These are phyloP conservation scores for Melikaiella ostensackeni DNA, from an alignment of 2,888 invertebrate species.

Conservation along the genomic window DNA sequence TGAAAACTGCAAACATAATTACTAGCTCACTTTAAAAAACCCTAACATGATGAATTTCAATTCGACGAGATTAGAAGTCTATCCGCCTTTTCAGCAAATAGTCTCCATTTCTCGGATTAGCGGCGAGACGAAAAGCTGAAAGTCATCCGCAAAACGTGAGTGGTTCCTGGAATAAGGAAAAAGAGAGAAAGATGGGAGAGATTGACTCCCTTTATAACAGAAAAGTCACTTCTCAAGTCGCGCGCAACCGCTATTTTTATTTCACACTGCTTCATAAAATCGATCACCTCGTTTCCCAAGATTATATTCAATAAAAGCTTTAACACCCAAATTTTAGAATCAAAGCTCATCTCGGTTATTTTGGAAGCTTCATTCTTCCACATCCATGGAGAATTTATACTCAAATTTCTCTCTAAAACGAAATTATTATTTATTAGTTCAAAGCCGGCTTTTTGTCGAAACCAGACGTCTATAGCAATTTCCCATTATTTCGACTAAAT, in stretches of 20 bases:
- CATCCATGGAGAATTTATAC: neutral
- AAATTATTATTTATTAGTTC: neutral
- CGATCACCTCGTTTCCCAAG: neutral
- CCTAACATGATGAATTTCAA: constrained; percentile 10
- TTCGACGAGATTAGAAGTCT: constrained; percentile 20
- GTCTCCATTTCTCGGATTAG: constrained; percentile 24
- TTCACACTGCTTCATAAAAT: constrained; percentile 15
- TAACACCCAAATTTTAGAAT: neutral
- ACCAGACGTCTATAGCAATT: neutral
- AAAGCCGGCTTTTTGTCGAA: neutral
- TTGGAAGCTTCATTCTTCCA: neutral
- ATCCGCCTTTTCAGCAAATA: constrained; percentile 37
- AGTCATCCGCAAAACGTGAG: constrained; percentile 4
- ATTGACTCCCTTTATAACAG: constrained; percentile 18
- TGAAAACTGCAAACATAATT: neutral
- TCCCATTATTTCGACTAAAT: neutral
- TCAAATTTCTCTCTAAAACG: neutral
- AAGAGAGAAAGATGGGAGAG: neutral
- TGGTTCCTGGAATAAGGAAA: neutral
- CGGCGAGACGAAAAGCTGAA: constrained; percentile 20
- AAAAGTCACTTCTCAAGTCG: constrained; percentile 8
- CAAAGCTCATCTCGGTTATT: neutral
- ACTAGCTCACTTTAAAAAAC: constrained; percentile 14
- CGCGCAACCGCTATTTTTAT: constrained; percentile 18
- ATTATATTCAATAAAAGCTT: constrained; percentile 1